phyloP scores from a whole-genome alignment of 2,797 vertebrate genomes.

The Furcifer pardalis region DNA sequence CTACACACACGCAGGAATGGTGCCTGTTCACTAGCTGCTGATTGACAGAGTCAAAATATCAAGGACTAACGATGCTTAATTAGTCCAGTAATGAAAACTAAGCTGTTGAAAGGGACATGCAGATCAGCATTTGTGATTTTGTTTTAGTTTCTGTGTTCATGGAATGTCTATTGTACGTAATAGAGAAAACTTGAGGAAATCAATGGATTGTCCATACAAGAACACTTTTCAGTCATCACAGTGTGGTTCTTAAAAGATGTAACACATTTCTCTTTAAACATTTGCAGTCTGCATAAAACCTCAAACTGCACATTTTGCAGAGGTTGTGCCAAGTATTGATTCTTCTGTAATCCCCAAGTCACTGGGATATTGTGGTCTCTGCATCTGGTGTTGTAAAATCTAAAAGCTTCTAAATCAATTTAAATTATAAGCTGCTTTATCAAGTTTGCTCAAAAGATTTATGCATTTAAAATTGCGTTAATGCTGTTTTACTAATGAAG shows the following conservation, averaged over 20 bases:
- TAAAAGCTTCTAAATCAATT: neutral
- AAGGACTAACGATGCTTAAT: neutral
- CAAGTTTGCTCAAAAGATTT: neutral
- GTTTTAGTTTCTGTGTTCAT: neutral
- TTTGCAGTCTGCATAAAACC: neutral
- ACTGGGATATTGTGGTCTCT: neutral
- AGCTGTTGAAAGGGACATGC: neutral
- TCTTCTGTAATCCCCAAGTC: neutral
- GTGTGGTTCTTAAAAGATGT: neutral
- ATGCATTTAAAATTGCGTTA: neutral
- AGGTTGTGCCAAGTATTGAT: neutral
- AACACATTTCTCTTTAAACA: neutral
- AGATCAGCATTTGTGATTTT: neutral
- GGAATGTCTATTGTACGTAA: neutral
- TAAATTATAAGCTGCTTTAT: neutral
- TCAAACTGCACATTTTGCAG: neutral
- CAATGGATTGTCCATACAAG: neutral
- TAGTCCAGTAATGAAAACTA: neutral
- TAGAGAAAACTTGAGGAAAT: neutral
- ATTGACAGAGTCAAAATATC: neutral
- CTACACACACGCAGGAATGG: neutral
- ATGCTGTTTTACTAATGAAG: neutral
- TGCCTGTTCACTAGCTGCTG: neutral
- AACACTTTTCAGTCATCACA: neutral
- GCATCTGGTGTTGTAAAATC: neutral